Evolutionary conservation across 92 coral and sea anemone species (phyloP).

Genomic region (Palythoa heliodiscus): DNA sequence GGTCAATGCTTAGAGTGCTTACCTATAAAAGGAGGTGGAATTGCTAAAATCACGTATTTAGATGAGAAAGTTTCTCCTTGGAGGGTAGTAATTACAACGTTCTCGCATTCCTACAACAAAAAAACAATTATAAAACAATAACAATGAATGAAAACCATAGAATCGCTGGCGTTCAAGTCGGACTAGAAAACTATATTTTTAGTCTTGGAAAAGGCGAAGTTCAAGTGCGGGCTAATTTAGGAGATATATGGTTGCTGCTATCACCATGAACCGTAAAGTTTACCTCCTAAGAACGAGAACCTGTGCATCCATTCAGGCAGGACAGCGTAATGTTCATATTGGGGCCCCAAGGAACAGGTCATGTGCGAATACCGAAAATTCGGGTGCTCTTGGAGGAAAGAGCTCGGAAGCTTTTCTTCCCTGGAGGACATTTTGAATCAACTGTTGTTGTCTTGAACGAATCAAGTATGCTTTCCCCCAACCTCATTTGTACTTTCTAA

Average conservation of each 20-base stretch:
- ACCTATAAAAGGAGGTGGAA: constrained; percentile 83
- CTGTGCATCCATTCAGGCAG: too few relatives aligned
- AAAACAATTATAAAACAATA: background rate
- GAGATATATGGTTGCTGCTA: too few relatives aligned
- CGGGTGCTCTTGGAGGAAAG: too few relatives aligned
- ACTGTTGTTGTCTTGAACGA: background rate
- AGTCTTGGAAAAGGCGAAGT: too few relatives aligned
- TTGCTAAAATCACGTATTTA: constrained; percentile 79
- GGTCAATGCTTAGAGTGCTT: background rate
- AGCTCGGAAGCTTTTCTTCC: too few relatives aligned
- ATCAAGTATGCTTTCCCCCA: background rate
- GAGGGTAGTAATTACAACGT: constrained; percentile 58
- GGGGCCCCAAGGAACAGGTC: too few relatives aligned
- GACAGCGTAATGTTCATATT: too few relatives aligned
- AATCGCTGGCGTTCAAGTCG: background rate
- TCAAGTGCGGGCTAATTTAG: too few relatives aligned
- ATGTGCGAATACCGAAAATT: too few relatives aligned
- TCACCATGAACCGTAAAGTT: too few relatives aligned
- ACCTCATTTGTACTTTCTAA: background rate
- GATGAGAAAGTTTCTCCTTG: constrained; percentile 69
- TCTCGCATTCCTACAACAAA: constrained; percentile 64
- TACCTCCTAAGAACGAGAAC: too few relatives aligned
- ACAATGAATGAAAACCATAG: background rate
- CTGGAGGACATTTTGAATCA: too few relatives aligned
- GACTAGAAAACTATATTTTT: background rate